Base-by-base conservation (phyloP, 2,888 invertebrate species). In the Tubiluchus corallicola region DNA sequence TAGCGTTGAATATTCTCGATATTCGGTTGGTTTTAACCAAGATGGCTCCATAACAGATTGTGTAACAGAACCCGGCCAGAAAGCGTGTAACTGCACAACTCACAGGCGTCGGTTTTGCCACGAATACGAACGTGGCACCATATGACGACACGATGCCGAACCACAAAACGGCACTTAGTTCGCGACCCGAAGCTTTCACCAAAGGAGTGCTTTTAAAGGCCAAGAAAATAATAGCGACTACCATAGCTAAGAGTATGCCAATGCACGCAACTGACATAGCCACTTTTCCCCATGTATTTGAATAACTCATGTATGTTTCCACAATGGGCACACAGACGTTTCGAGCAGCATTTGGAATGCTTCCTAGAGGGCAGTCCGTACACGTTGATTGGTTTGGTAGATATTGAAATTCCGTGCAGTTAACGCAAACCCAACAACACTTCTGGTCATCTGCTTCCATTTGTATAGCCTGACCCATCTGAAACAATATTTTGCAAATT, bases 21-120 rank as follows among this genome's bases (percentile, higher is more conserved):
- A 72, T 71, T 41, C 72, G 56, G 51, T 69, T 71, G 20, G 70
- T 71, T 54, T 72, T 72, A 4, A 71, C 70, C 9, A 71, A 67
- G 17, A 72, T 64, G 5, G 71, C 68, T 0, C 71, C 66, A 52
- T 72, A 73, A 52, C 70, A 70, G 2, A 71, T 51, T 0, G 71
- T 68, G 53, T 69, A 71, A 51, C 68, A 69, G 45, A 71, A 59
- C 1, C 72, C 72, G 5, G 71, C 59, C 29, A 70, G 67, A 53
- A 71, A 68, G 43, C 72, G 59, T 2, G 68, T 68, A 13, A 68
- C 47, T 2, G 67, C 68, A 51, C 72, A 73, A 1, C 66, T 65
- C 21, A 60, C 55, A 0, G 54, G 50, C 15, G 60, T 63, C 0
- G 72, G 72, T 37, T 65, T 64, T 2, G 69, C 64, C 13, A 71